Conservation (phyloP, 2,113 vertebrate species). For the Elephantulus edwardii region DNA sequence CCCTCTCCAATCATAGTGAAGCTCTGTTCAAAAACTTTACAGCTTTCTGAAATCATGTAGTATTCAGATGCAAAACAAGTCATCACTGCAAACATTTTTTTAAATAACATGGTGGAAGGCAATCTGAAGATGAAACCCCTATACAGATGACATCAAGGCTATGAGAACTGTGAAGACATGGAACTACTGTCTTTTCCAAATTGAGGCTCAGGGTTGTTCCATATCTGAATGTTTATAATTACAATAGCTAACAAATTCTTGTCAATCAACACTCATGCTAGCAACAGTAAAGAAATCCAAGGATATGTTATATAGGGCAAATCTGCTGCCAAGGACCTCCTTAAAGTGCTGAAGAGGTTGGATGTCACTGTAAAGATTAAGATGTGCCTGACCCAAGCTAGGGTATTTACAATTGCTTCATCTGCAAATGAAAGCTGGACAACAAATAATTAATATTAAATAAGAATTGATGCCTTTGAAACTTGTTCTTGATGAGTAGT, state of each 20-base stretch:
- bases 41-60: not conserved
- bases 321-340: no score
- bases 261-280: no score
- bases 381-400: no score
- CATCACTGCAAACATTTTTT: not conserved
- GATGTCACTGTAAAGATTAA: no score
- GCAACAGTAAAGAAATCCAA: no score
- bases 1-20: not conserved
- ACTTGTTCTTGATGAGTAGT: no score
- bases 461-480: no score
- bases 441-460: no score
- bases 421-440: no score
- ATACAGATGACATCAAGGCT: not conserved
- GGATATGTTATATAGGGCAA: no score
- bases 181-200: not conserved
- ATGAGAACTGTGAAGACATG: not conserved
- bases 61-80: not conserved
- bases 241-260: not conserved
- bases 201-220: not conserved
- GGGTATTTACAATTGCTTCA: no score
- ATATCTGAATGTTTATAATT: not conserved
- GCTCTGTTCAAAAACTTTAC: not conserved
- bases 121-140: not conserved
- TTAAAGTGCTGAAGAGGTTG: no score
- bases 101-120: not conserved